Base-by-base conservation (phyloP, 2,888 invertebrate species). In the Drosophila acutilabella region DNA sequence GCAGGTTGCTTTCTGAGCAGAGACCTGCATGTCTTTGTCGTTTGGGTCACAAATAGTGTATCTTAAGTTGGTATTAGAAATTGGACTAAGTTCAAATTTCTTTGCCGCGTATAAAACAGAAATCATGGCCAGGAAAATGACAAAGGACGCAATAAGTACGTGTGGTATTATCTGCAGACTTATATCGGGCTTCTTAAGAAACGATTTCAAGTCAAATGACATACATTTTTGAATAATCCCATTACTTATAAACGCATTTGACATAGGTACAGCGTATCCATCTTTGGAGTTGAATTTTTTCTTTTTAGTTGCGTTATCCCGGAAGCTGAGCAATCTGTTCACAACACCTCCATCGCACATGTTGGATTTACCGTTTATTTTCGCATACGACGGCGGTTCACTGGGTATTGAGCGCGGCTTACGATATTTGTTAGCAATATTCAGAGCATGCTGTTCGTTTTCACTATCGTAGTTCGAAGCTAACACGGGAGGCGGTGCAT, bases 81-180 rank as follows among this genome's bases (percentile, higher is more conserved):
- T 83, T 8, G 91, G 89, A 56, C 85, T 91, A 2, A 87, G 85
- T 54, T 92, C 91, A 4, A 91, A 92, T 54, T 89, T 91, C 41
- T 91, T 95, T 80, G 95, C 95, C 91, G 95, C 93, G 91, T 96
- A 96, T 92, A 95, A 93, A 82, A 95, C 94, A 80, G 94, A 94
- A 84, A 96, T 93, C 80, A 94, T 92, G 89, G 95, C 92, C 93
- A 96, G 95, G 93, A 96, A 96, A 90, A 95, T 92, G 64, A 94
- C 93, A 7, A 94, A 94, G 44, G 94, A 92, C 16, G 93, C 94
- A 62, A 95, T 93, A 44, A 96, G 93, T 44, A 94, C 93, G 72
- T 95, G 93, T 1, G 95, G 95, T 57, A 95, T 95, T 50, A 95
- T 76, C 4, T 89, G 84, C 72, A 91, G 90, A 62, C 90, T 89